Conservation (phyloP, 1,140 invertebrate genomes). For the Caenorhabditis briggsae region DNA sequence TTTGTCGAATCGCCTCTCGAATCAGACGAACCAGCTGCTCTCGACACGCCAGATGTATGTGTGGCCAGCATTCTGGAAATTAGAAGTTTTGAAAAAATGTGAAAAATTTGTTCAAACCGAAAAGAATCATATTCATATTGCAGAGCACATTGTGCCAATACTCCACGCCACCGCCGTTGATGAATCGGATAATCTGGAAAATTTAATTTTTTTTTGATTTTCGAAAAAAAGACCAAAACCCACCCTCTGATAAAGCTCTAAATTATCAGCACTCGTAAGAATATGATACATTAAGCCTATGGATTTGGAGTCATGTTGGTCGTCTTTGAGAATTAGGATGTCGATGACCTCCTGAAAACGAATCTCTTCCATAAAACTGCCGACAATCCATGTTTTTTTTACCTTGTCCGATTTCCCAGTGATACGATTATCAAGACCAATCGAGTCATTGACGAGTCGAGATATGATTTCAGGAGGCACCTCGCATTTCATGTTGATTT, state of each 20-base stretch:
- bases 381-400: background rate
- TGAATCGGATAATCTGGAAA: constrained; percentile 6
- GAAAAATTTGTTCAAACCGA: background rate
- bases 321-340: constrained; percentile 11
- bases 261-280: constrained; percentile 13
- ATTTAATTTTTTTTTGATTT: background rate
- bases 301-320: constrained; percentile 5
- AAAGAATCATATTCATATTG: constrained; percentile 43
- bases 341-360: constrained; percentile 37
- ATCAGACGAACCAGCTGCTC: constrained; percentile 33
- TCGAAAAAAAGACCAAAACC: background rate
- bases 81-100: background rate
- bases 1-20: constrained; percentile 17
- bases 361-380: background rate
- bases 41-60: background rate
- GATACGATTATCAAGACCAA: background rate
- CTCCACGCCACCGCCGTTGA: background rate
- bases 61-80: constrained; percentile 34
- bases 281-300: constrained; percentile 33
- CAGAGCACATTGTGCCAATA: constrained; percentile 30
- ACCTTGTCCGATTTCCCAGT: constrained; percentile 43
- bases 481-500: constrained; percentile 29
- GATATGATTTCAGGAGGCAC: background rate
- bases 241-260: background rate
- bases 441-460: constrained; percentile 4